Percentiles rank a stretch among this genome's conserved stretches.
These are phyloP conservation scores for Lissonota sp. DNA, from an alignment of 2,888 invertebrate genomes.

Conservation along the genomic window DNA sequence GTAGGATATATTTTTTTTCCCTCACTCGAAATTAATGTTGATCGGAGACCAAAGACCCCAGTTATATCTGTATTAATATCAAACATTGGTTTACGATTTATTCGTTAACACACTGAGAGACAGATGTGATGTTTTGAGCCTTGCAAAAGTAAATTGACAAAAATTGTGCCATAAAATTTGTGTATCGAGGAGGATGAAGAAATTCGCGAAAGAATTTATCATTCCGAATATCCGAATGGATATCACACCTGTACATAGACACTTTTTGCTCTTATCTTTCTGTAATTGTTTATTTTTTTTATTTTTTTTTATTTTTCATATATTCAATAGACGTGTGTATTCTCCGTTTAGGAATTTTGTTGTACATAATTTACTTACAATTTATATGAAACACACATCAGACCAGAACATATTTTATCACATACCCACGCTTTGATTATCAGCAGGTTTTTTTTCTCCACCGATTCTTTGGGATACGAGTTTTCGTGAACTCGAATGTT, in stretches of 20 bases:
- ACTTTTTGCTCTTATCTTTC: conserved; percentile 29
- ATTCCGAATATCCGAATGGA: conserved; percentile 3
- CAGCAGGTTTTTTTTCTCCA: conserved; percentile 74
- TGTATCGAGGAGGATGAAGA: background rate
- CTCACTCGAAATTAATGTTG: conserved; percentile 50
- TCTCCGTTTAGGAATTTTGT: conserved; percentile 36
- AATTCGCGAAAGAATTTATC: conserved; percentile 12
- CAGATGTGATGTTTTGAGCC: conserved; percentile 79
- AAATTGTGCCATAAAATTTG: background rate
- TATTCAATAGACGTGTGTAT: conserved; percentile 49
- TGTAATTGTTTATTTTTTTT: background rate
- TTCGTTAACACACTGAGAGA: conserved; percentile 82
- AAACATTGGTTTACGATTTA: conserved; percentile 74
- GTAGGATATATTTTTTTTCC: conserved; percentile 73
- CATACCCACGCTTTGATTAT: conserved; percentile 84
- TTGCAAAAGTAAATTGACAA: background rate
- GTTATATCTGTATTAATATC: conserved; percentile 70
- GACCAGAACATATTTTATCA: conserved; percentile 89
- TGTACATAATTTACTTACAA: conserved; percentile 58
- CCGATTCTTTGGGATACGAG: background rate
- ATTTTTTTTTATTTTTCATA: conserved; percentile 22
- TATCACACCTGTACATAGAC: conserved; percentile 61
- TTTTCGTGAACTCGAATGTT: too few species aligned
- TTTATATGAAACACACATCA: conserved; percentile 42
- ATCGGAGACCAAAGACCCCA: conserved; percentile 43